A percentile compares a stretch with the other conserved stretches of the same genome.
These are phyloP conservation scores for Stichodactyla mertensii DNA, from an alignment of 64 coral and sea anemone genomes.

Conservation along the genomic window DNA sequence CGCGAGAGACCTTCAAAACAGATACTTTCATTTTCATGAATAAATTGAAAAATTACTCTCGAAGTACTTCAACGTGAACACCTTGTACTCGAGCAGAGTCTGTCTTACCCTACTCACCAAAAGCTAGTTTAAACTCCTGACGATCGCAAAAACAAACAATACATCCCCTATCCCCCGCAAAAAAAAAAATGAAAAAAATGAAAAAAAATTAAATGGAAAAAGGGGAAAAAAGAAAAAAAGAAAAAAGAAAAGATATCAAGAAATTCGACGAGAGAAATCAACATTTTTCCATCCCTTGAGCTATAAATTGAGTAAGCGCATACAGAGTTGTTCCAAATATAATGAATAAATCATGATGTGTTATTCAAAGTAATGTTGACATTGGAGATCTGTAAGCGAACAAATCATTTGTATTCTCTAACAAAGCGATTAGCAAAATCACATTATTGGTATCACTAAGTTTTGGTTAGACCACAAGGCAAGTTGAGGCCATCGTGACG, in stretches of 20 bases:
- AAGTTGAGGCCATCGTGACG: neutral
- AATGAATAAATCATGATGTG: too few species aligned
- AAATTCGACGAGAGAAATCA: neutral
- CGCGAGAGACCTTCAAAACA: neutral
- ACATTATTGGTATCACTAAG: neutral
- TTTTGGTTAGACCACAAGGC: neutral
- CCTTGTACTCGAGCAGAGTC: neutral
- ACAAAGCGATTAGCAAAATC: neutral
- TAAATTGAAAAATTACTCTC: constrained; percentile 5
- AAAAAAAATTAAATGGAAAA: too few species aligned
- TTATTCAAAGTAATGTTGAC: too few species aligned
- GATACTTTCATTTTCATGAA: constrained; percentile 1
- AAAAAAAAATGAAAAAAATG: neutral
- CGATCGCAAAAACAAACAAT: neutral
- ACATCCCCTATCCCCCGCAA: neutral
- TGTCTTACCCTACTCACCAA: neutral
- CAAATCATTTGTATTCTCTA: neutral
- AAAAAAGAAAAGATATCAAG: neutral
- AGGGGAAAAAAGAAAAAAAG: too few species aligned
- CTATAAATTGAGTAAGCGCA: neutral
- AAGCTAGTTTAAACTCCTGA: neutral
- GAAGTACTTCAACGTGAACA: neutral
- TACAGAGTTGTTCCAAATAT: neutral
- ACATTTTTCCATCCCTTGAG: neutral
- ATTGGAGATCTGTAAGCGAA: neutral